phyloP scores from a whole-genome alignment of 1,140 invertebrate species.

The Heterodera schachtii region DNA sequence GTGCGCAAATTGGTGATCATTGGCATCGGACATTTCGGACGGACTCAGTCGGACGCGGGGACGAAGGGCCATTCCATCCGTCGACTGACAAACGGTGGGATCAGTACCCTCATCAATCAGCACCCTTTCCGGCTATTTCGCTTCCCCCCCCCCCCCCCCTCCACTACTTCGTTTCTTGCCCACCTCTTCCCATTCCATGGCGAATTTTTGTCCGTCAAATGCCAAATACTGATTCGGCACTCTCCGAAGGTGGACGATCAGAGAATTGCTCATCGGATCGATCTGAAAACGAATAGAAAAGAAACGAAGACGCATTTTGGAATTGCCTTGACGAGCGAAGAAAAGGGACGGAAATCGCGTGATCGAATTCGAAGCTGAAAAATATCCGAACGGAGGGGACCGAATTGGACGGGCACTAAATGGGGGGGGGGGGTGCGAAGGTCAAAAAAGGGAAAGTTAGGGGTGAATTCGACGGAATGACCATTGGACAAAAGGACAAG shows the following conservation, averaged over 20 bases:
- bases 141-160: no score
- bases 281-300: neutral
- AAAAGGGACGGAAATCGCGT: conserved; percentile 9
- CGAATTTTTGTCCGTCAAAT: conserved; percentile 20
- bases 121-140: no score
- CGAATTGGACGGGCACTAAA: conserved; percentile 24
- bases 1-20: neutral
- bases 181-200: conserved; percentile 3
- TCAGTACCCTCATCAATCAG: no score
- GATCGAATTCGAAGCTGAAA: conserved; percentile 15
- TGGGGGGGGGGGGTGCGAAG: neutral
- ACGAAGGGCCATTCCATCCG: neutral
- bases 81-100: neutral
- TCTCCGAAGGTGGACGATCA: conserved; percentile 11
- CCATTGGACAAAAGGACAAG: no score
- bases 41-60: conserved; percentile 12
- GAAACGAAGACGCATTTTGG: neutral
- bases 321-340: conserved; percentile 6
- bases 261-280: conserved; percentile 14
- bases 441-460: no score
- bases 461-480: no score
- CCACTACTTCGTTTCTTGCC: neutral
- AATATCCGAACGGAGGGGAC: conserved; percentile 13
- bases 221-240: conserved; percentile 19
- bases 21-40: neutral